phyloP scores from a whole-genome alignment of 2,888 invertebrate species.

The Tenthredo amoena region DNA sequence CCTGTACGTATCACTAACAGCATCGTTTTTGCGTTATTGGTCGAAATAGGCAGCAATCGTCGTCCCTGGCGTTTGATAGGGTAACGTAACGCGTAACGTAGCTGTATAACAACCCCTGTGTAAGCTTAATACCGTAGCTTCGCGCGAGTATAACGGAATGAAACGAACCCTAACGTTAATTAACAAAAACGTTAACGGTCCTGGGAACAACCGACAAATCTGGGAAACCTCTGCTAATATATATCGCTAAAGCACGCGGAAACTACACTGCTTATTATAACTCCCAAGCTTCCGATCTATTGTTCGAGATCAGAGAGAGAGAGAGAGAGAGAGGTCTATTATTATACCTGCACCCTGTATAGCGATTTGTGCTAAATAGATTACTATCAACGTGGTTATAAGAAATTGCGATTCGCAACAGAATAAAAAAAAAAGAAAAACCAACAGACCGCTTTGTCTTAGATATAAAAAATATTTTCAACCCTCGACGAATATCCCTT shows the following conservation, averaged over 20 bases:
- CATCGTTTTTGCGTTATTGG: constrained; percentile 30
- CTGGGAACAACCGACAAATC: background rate
- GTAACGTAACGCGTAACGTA: background rate
- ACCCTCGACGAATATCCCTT: background rate
- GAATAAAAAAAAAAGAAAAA: background rate
- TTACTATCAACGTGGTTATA: background rate
- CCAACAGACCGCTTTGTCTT: background rate
- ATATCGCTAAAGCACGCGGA: constrained; percentile 8
- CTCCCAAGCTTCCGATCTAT: background rate
- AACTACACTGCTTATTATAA: background rate
- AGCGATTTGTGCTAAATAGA: background rate
- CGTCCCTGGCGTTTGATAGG: background rate
- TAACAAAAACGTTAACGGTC: constrained; percentile 25
- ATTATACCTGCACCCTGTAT: background rate
- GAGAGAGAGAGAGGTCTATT: background rate
- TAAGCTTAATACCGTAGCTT: background rate
- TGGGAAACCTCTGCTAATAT: constrained; percentile 18
- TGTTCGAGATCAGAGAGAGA: background rate
- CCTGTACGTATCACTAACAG: background rate
- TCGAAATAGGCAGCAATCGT: constrained; percentile 21
- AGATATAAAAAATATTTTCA: background rate
- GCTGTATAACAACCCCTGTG: background rate
- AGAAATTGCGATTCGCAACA: background rate
- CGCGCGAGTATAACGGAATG: background rate
- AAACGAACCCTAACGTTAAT: constrained; percentile 10